A percentile compares a stretch with the other conserved stretches of the same genome.
Evolutionary conservation across 2,888 invertebrate genomes (phyloP).

Genomic region (Bedellia somnulentella): DNA sequence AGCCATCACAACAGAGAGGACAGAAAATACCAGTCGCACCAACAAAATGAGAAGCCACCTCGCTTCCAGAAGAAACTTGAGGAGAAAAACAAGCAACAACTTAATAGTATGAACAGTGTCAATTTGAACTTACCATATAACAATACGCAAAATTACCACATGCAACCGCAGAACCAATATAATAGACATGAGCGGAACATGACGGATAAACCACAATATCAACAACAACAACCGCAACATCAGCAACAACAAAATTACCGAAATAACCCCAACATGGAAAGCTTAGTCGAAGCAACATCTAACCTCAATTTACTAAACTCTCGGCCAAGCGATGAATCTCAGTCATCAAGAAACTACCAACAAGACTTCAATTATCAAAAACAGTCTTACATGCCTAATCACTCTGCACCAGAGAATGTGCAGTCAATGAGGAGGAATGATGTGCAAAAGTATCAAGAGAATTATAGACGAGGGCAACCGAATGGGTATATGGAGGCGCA

Average conservation of each 20-base stretch:
- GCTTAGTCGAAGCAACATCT: constrained; percentile 32
- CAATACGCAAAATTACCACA: not conserved
- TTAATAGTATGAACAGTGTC: constrained; percentile 14
- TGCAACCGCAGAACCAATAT: not conserved
- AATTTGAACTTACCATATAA: not conserved
- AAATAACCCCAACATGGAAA: constrained; percentile 36
- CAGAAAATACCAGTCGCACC: constrained; percentile 33
- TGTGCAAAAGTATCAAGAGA: constrained; percentile 26
- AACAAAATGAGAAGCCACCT: constrained; percentile 59
- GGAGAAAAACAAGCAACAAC: constrained; percentile 46
- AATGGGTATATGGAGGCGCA: constrained; percentile 38
- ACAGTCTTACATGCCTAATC: constrained; percentile 21
- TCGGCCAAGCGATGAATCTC: constrained; percentile 20
- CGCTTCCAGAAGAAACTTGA: constrained; percentile 62
- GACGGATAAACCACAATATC: constrained; percentile 7
- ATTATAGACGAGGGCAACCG: constrained; percentile 6
- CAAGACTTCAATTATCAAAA: constrained; percentile 22
- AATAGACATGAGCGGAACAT: too few species aligned
- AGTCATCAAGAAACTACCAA: constrained; percentile 23
- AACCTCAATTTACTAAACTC: constrained; percentile 28
- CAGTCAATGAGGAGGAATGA: constrained; percentile 26
- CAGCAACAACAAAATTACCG: constrained; percentile 16
- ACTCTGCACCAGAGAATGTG: constrained; percentile 22
- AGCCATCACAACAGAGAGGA: constrained; percentile 34
- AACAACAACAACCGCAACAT: constrained; percentile 16